phyloP scores from a whole-genome alignment of 2,888 invertebrate species.

The Crepidodera aurea region DNA sequence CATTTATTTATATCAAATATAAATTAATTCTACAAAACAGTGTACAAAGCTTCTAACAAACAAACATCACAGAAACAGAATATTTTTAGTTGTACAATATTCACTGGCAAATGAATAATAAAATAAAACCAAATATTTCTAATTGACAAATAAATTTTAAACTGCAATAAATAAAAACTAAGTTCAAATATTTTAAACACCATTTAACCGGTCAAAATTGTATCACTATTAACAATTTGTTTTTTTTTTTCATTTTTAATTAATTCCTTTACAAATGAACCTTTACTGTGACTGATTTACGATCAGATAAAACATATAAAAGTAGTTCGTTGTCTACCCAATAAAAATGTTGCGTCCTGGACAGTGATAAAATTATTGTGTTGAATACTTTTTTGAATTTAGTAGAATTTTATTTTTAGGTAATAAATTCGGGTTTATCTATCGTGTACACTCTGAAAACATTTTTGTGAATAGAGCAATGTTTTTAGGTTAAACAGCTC shows the following conservation, averaged over 20 bases:
- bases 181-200: neutral
- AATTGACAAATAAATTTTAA: neutral
- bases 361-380: neutral
- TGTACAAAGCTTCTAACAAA: no score
- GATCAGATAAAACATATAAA: neutral
- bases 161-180: neutral
- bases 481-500: no score
- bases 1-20: no score
- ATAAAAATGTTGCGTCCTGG: neutral
- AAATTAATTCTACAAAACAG: no score
- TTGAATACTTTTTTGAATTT: neutral
- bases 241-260: neutral
- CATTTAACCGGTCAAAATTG: neutral
- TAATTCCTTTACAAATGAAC: neutral
- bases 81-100: no score
- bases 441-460: no score
- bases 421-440: neutral
- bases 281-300: neutral
- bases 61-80: no score
- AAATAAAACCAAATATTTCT: neutral
- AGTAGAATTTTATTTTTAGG: neutral
- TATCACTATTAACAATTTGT: neutral
- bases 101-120: neutral
- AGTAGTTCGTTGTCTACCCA: neutral
- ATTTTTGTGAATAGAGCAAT: no score